Evolutionary conservation across 2,113 vertebrate genomes (phyloP).

Genomic region (Lepus americanus): DNA sequence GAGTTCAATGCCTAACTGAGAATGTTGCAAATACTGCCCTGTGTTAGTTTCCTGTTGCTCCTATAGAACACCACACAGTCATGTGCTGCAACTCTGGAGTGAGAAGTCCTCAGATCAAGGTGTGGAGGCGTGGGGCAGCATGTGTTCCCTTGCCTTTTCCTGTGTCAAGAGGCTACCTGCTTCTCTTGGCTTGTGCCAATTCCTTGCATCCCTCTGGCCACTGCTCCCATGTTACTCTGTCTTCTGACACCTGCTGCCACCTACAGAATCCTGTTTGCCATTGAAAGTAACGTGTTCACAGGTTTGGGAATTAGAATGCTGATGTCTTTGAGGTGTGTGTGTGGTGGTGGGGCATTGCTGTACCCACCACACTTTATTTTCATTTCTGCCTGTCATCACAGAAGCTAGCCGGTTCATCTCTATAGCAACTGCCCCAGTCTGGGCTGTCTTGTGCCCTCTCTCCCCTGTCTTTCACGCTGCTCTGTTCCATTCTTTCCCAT

Average conservation of each 20-base stretch:
- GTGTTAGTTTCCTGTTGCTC: background rate
- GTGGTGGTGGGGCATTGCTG: background rate
- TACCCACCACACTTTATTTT: rapidly evolving
- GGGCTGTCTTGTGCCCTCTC: background rate
- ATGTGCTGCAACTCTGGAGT: background rate
- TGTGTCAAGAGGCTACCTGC: background rate
- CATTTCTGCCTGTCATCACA: background rate
- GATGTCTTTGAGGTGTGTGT: background rate
- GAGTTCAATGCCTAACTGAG: background rate
- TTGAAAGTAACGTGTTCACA: background rate
- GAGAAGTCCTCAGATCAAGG: background rate
- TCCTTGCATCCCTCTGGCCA: background rate
- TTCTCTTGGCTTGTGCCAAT: background rate
- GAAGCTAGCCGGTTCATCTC: background rate
- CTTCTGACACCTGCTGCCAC: background rate
- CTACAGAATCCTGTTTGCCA: background rate
- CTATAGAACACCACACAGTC: background rate
- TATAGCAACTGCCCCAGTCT: background rate
- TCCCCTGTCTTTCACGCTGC: background rate
- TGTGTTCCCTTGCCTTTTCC: background rate
- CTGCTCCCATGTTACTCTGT: background rate
- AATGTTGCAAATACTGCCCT: background rate
- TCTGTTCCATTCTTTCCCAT: background rate
- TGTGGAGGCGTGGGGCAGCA: background rate
- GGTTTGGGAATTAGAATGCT: background rate